Evolutionary conservation across 2,113 vertebrate species (phyloP).

Genomic region (Circaetus cinerascens): DNA sequence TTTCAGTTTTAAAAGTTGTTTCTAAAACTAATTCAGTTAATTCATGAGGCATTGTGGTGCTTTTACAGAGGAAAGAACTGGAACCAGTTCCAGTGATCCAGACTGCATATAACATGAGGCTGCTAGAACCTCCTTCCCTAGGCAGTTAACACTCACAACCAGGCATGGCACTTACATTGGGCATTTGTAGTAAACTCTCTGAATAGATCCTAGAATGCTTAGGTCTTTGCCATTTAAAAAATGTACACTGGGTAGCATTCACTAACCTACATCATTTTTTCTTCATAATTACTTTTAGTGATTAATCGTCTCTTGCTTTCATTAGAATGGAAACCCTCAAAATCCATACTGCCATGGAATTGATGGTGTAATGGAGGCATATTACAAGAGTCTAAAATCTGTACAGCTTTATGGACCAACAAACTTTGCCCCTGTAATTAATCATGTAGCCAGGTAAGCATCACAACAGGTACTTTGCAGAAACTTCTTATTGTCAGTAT

Average conservation of each 20-base stretch:
- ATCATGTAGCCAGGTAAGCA: constrained; percentile 93
- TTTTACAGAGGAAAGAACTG: neutral
- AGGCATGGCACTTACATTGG: neutral
- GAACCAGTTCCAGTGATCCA: neutral
- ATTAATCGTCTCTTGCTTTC: neutral
- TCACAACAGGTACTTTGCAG: neutral
- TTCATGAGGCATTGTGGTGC: neutral
- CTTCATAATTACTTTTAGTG: neutral
- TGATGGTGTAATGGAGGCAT: constrained; percentile 95
- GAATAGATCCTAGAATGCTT: neutral
- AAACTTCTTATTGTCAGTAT: neutral
- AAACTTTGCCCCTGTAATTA: constrained; percentile 97
- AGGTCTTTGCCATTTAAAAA: neutral
- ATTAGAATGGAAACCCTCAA: constrained; percentile 93
- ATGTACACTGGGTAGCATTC: neutral
- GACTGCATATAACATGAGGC: neutral
- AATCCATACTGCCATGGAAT: constrained; percentile 95
- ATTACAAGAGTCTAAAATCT: constrained; percentile 92
- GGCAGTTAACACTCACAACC: neutral
- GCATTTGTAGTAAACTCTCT: neutral
- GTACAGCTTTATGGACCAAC: constrained; percentile 95
- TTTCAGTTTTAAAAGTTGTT: neutral
- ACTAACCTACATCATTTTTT: neutral
- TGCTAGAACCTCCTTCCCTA: neutral
- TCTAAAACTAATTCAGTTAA: neutral